Evolutionary conservation across 2,888 invertebrate species (phyloP), one percentile per base, ranked within the genome.

Genomic region (Heliconius aoede): DNA sequence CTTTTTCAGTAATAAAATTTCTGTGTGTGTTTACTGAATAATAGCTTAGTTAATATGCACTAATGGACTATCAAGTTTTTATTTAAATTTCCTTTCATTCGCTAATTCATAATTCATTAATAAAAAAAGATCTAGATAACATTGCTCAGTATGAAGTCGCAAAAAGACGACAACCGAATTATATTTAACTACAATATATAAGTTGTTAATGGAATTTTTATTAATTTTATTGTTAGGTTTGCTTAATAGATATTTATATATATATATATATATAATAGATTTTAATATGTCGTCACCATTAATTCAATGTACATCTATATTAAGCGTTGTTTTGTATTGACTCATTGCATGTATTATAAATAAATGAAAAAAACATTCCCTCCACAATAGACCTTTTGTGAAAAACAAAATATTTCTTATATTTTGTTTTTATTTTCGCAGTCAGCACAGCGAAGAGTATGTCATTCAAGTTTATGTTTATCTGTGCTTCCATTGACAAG

Each of bases 401-500:
- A 80, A 64, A 76, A 76, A 46, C 46, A 5, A 46, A 46, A 46
- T 46, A 46, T 46, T 7, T 46, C 2, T 46, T 46, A 76, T 74
- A 69, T 77, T 77, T 79, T 79, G 73, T 77, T 77, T 77, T 76
- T 75, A 73, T 74, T 77, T 72, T 72, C 73, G 73, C 75, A 78
- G 78, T 71, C 74, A 60, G 26, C 74, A 60, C n/a, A 69, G 61
- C 73, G 65, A 77, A 77, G 80, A 78, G 80, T 77, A 76, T 80
- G 78, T 81, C 78, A 78, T 79, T 78, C 72, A 80, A 76, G 78
- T 81, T 80, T 81, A 81, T 81, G 79, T 83, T 79, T 80, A 77
- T 80, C 81, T 81, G 80, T 83, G 80, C 80, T 80, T 78, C 81
- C 82, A 81, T 80, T 82, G 82, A 82, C 80, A 80, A 64, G 83